Base-by-base conservation (phyloP, 92 coral and sea anemone genomes). In the Epizoanthus illoricatus region DNA sequence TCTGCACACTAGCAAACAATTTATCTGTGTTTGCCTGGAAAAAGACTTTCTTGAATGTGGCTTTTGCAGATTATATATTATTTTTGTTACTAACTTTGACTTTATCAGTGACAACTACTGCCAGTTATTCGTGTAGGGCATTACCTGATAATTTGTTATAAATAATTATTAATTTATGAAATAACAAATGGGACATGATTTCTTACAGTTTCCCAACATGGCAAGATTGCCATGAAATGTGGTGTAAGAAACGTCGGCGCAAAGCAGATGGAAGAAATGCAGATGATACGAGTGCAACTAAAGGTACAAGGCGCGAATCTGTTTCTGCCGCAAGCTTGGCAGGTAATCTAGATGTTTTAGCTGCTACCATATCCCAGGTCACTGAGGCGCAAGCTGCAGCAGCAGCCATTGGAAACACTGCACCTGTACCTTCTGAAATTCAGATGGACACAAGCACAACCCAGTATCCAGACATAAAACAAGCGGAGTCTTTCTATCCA, bases 141-240 rank as follows among this genome's bases (percentile, higher is more conserved):
- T 49, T 49, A 7, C 11, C 10, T 1, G 2, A 49, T n/a, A n/a
- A n/a, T n/a, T 11, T 52, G 15, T 52, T 52, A 5, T 52, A 52
- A 52, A 52, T 52, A 52, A 52, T 52, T 9, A 52, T 52, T 52
- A 3, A 52, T 52, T 52, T 2, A 52, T 52, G 56, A 45, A 66
- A 16, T 17, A 66, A 67, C 10, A 67, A 36, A 7, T 67, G n/a
- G 49, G 11, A 41, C 8, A 39, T 52, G 42, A 36, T 82, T 17
- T 47, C 23, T 72, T 80, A 39, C 73, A 97, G 99, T 90, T 90
- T 97, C 43, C 99, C 99, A 43, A 89, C 93, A 19, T 97, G 99
- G 99, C 99, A 97, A 80, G 99, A 97, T 86, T 97, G 99, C 69
- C 99, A 97, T 66, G 99, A 97, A 80, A 97, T 97, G 99, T 94